phyloP scores from a whole-genome alignment of 2,797 vertebrate species.

The Cottoperca gobio region DNA sequence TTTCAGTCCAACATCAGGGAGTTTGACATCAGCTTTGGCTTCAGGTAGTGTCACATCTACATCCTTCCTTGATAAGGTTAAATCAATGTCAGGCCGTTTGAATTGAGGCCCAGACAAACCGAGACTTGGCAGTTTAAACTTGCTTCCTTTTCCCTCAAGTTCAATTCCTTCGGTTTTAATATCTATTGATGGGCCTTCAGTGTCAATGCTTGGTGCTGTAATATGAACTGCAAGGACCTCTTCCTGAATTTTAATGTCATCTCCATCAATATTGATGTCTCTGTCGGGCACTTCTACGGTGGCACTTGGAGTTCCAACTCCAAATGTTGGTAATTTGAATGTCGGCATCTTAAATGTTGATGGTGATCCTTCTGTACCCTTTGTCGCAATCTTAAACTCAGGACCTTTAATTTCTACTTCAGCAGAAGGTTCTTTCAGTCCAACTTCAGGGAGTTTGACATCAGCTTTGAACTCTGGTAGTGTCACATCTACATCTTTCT shows the following conservation, averaged over 20 bases:
- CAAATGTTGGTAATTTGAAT: slow-evolving; percentile 29
- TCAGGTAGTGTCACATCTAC: slow-evolving; percentile 38
- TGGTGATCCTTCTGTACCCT: slow-evolving; percentile 4
- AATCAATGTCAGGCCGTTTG: slow-evolving; percentile 36
- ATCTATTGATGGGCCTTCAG: slow-evolving; percentile 13
- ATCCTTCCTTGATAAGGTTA: slow-evolving; percentile 62
- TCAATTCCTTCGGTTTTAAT: slow-evolving; percentile 1
- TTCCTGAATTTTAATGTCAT: slow-evolving; percentile 22
- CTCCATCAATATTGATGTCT: not conserved
- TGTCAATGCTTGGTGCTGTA: slow-evolving; percentile 13
- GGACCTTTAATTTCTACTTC: slow-evolving; percentile 35
- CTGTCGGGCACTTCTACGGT: slow-evolving; percentile 39
- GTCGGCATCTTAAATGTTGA: slow-evolving; percentile 41
- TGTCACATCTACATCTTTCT: slow-evolving; percentile 59
- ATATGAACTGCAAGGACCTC: not conserved
- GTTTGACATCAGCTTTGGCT: slow-evolving; percentile 27
- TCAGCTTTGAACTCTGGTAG: slow-evolving; percentile 39
- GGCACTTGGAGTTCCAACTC: slow-evolving; percentile 17
- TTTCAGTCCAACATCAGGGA: slow-evolving; percentile 34
- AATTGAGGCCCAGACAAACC: not conserved
- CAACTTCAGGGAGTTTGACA: slow-evolving; percentile 8
- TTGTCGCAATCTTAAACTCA: slow-evolving; percentile 5
- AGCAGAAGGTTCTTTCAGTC: slow-evolving; percentile 36
- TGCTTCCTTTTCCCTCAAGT: slow-evolving; percentile 2
- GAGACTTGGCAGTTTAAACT: slow-evolving; percentile 52